Percentiles rank a stretch among this genome's conserved stretches.
Conservation (phyloP, 53 echinoderm and acorn worm species). For the Pentamera pediparva region DNA sequence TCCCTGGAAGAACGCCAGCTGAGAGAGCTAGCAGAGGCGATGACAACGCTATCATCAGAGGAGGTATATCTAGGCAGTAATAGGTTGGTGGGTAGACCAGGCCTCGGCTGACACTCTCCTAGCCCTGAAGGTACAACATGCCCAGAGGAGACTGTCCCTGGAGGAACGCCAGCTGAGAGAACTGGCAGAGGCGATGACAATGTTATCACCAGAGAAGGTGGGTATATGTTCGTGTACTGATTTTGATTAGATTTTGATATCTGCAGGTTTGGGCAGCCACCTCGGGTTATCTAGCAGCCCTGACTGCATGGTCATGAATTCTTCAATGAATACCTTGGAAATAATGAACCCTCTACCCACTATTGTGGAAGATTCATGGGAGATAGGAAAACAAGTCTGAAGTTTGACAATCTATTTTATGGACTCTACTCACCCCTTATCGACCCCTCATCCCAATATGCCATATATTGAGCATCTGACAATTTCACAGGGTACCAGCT, state of each 20-base stretch:
- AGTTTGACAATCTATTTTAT: too few species aligned
- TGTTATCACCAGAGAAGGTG: conserved; percentile 86
- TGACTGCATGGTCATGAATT: too few species aligned
- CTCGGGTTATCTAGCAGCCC: not conserved
- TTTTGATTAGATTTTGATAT: not conserved
- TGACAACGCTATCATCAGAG: conserved; percentile 82
- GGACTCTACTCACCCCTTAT: too few species aligned
- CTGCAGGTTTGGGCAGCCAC: not conserved
- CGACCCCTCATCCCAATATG: too few species aligned
- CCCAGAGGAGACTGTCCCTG: conserved; percentile 79
- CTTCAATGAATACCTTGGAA: too few species aligned
- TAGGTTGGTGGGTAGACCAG: conserved; percentile 83
- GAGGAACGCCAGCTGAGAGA: conserved; percentile 89
- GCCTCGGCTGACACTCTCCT: conserved; percentile 77
- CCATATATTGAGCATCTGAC: too few species aligned
- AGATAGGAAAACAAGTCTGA: too few species aligned
- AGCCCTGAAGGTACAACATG: conserved; percentile 77
- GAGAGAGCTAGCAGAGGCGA: conserved; percentile 87
- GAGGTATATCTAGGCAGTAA: too few species aligned
- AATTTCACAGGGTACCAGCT: too few species aligned
- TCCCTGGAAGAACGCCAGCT: conserved; percentile 90
- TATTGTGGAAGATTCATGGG: too few species aligned
- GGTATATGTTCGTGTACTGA: too few species aligned
- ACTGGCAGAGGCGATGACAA: conserved; percentile 90
- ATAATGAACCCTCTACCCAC: too few species aligned